Percentiles rank a stretch among this genome's conserved stretches.
Conservation (phyloP, 2,888 invertebrate species). For the Synanthedon vespiformis region DNA sequence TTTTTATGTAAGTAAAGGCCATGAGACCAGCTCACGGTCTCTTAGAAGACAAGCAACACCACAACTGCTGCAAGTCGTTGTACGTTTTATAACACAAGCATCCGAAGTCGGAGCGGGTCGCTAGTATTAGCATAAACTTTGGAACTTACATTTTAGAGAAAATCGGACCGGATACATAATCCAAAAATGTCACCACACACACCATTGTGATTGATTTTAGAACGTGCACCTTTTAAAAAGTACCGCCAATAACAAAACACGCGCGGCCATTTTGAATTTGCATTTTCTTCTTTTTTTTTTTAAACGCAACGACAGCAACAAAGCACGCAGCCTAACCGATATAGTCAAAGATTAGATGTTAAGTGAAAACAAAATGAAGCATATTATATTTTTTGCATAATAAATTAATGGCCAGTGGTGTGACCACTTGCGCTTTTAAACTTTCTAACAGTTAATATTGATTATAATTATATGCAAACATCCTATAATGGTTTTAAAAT, state of each 20-base stretch:
- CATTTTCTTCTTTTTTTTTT: background rate
- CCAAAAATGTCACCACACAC: constrained; percentile 1
- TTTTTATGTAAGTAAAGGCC: no score
- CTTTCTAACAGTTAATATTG: constrained; percentile 3
- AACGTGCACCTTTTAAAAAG: background rate
- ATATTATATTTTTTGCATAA: constrained; percentile 6
- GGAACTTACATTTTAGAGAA: background rate
- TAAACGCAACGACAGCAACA: background rate
- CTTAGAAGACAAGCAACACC: no score
- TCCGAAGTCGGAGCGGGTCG: no score
- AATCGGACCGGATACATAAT: background rate
- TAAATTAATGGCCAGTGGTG: background rate
- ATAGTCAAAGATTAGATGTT: background rate
- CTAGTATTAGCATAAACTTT: no score
- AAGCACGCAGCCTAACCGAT: background rate
- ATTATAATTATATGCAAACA: background rate
- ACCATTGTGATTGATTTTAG: background rate
- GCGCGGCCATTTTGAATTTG: background rate
- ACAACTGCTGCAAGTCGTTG: no score
- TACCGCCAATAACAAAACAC: background rate
- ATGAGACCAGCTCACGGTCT: no score
- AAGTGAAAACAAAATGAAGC: constrained; percentile 5
- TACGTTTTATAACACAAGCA: no score
- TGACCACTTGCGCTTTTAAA: background rate
- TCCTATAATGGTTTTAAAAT: background rate